Evolutionary conservation across 2,113 vertebrate genomes (phyloP).

Genomic region (Chlorocebus sabaeus): DNA sequence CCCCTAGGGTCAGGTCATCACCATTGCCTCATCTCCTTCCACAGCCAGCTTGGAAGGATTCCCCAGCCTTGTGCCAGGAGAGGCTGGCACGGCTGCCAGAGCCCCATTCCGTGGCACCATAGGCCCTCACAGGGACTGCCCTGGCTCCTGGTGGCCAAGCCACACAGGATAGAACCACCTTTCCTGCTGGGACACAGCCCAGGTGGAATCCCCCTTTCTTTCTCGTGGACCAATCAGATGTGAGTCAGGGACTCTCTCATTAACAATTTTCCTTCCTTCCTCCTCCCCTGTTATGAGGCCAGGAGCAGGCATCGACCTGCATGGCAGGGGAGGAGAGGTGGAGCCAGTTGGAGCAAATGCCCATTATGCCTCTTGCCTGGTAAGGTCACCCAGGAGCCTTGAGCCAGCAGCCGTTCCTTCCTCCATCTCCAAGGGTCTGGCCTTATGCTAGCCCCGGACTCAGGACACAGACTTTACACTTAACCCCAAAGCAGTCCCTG

Average conservation of each 20-base stretch:
- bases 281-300: background rate
- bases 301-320: background rate
- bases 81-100: background rate
- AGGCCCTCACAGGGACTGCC: background rate
- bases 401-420: background rate
- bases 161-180: conserved; percentile 78
- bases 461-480: background rate
- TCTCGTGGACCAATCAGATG: background rate
- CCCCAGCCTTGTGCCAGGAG: background rate
- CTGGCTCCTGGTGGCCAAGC: conserved; percentile 33
- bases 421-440: background rate
- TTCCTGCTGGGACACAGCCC: conserved; percentile 77
- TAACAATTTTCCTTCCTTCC: background rate
- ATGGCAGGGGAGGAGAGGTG: background rate
- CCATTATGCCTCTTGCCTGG: background rate
- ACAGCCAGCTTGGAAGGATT: background rate
- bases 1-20: background rate
- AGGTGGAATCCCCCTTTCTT: conserved; percentile 47
- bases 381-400: background rate
- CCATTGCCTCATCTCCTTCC: background rate
- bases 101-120: background rate
- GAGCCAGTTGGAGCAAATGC: background rate
- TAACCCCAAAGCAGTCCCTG: conserved; percentile 44
- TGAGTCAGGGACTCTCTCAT: conserved; percentile 58
- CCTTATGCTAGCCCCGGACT: background rate